Evolutionary conservation across 2,113 vertebrate genomes (phyloP).

Genomic region (Lampris incognitus): DNA sequence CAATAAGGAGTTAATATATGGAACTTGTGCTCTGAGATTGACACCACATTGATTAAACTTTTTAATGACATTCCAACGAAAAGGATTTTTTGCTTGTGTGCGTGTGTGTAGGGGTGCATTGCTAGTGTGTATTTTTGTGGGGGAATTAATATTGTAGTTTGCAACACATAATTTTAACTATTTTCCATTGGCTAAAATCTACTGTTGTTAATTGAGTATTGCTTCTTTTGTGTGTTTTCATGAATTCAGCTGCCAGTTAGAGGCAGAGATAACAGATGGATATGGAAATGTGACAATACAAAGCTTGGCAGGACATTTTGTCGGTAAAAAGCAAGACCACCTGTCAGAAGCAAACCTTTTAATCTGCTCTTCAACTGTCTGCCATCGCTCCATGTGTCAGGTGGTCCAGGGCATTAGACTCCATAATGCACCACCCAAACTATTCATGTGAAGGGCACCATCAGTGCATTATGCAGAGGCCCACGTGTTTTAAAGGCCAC

Average conservation of each 20-base stretch:
- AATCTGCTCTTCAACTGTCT: constrained; percentile 22
- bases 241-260: constrained; percentile 53
- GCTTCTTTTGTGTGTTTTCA: background rate
- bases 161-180: too few relatives aligned
- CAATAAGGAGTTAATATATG: too few relatives aligned
- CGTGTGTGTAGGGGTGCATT: background rate
- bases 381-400: constrained; percentile 40
- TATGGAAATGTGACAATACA: constrained; percentile 43
- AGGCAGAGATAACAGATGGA: constrained; percentile 33
- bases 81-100: too few relatives aligned
- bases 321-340: constrained; percentile 33
- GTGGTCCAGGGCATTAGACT: constrained; percentile 43
- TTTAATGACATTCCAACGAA: too few relatives aligned
- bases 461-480: constrained; percentile 66
- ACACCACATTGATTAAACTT: too few relatives aligned
- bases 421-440: constrained; percentile 32
- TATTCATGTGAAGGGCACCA: constrained; percentile 55
- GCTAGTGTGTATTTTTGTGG: background rate
- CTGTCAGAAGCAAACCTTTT: constrained; percentile 56
- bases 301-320: background rate
- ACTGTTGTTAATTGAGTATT: background rate
- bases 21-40: too few relatives aligned
- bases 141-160: background rate
- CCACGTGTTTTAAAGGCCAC: constrained; percentile 67
- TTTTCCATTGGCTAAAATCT: background rate